Conservation (phyloP, 1,140 invertebrate species). For the Macrostomum lignano region DNA sequence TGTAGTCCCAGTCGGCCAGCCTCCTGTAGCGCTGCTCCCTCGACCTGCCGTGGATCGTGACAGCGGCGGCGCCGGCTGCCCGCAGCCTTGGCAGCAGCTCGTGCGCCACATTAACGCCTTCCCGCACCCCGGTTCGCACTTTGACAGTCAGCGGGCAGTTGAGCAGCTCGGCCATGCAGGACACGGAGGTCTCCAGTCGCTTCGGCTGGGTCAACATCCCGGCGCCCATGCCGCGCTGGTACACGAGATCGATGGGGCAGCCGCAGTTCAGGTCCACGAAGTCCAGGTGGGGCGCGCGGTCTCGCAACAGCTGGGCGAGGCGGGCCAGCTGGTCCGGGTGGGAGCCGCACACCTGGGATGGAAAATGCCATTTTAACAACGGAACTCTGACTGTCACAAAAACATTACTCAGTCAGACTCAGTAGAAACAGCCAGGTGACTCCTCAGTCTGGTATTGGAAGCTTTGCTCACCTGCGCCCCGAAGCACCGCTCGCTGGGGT, state of each 20-base stretch:
- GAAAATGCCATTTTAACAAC: too few relatives aligned
- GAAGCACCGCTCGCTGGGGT: constrained; percentile 64
- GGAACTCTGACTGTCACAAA: too few relatives aligned
- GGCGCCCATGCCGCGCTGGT: constrained; percentile 49
- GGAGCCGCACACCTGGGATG: too few relatives aligned
- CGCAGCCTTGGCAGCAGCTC: constrained; percentile 49
- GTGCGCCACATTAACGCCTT: constrained; percentile 59
- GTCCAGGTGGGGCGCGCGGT: constrained; percentile 52
- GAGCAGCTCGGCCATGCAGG: constrained; percentile 42
- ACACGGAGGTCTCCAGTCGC: not conserved
- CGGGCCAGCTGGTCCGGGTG: constrained; percentile 57
- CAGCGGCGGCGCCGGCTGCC: constrained; percentile 47
- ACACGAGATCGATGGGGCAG: constrained; percentile 82
- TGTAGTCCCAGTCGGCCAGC: constrained; percentile 81
- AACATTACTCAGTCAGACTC: too few relatives aligned
- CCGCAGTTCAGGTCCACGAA: constrained; percentile 89
- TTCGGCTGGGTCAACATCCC: constrained; percentile 44
- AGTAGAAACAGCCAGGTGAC: too few relatives aligned
- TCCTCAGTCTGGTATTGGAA: too few relatives aligned
- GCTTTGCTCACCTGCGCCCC: constrained; percentile 49
- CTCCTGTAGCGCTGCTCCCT: constrained; percentile 49
- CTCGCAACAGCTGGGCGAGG: constrained; percentile 54
- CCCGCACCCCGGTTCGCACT: constrained; percentile 68
- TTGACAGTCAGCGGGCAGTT: constrained; percentile 67
- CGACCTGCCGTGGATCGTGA: constrained; percentile 38